phyloP scores from a whole-genome alignment of 2,888 invertebrate genomes.

The Hermodice carunculata region DNA sequence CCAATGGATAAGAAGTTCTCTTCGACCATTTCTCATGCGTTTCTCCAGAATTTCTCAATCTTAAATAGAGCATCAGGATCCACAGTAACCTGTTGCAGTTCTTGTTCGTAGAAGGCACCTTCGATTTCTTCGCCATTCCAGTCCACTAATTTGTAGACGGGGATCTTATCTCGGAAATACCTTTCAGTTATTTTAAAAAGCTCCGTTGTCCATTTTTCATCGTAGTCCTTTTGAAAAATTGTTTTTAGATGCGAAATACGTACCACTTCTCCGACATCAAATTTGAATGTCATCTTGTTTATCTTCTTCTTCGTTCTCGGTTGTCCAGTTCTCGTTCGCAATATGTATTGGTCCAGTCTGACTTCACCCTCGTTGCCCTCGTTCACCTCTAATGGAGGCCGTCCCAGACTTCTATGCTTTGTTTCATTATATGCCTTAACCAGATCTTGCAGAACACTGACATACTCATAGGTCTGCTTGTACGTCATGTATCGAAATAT shows the following conservation, averaged over 20 bases:
- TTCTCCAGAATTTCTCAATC: background rate
- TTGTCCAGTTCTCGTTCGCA: too few relatives aligned
- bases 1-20: background rate
- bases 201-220: constrained; percentile 2
- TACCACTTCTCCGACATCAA: constrained; percentile 8
- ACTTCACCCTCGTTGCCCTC: background rate
- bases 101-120: constrained; percentile 10
- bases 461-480: background rate
- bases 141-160: background rate
- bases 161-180: background rate
- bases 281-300: background rate
- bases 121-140: constrained; percentile 5
- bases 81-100: background rate
- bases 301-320: background rate
- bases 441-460: constrained; percentile 1
- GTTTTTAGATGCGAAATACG: background rate
- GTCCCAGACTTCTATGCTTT: constrained; percentile 1
- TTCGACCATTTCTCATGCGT: background rate
- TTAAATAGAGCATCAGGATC: background rate
- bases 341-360: background rate
- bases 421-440: constrained; percentile 7
- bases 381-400: background rate
- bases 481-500: background rate
- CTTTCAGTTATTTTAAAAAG: background rate
- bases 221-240: constrained; percentile 1